These are phyloP conservation scores for Cheilinus undulatus DNA, from an alignment of 2,113 vertebrate species.

Conservation along the genomic window DNA sequence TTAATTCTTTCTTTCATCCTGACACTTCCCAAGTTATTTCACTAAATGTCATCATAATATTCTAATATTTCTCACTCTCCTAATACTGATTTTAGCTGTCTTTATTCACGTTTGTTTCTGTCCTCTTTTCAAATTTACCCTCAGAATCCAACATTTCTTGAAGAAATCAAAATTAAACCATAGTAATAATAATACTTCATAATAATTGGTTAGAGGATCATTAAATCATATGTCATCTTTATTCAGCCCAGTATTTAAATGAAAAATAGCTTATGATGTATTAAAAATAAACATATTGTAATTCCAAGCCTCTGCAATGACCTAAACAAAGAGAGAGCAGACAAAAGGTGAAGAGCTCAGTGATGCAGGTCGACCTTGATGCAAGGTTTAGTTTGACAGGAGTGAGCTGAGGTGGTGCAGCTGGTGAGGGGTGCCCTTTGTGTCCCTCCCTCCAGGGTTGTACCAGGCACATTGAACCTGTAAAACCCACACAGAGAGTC, in stretches of 20 bases:
- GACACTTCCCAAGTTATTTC: conserved; percentile 58
- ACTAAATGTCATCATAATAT: conserved; percentile 52
- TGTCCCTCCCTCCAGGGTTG: conserved; percentile 43
- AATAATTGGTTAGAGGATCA: no score
- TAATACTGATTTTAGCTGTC: conserved; percentile 18
- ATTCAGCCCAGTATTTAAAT: no score
- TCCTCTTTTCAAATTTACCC: conserved; percentile 1
- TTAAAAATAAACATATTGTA: not conserved
- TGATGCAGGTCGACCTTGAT: conserved; percentile 11
- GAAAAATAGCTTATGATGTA: not conserved
- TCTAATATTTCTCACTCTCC: conserved; percentile 17
- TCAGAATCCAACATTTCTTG: not conserved
- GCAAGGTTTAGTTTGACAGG: conserved; percentile 30
- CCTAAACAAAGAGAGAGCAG: conserved; percentile 1
- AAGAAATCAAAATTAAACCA: no score
- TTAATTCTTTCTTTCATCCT: conserved; percentile 30
- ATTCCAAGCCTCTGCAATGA: conserved; percentile 15
- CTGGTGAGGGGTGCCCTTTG: conserved; percentile 36
- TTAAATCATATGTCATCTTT: no score
- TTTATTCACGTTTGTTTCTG: conserved; percentile 13
- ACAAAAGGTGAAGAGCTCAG: conserved; percentile 24
- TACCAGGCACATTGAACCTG: conserved; percentile 7
- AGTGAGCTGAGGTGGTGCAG: conserved; percentile 35
- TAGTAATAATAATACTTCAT: no score
- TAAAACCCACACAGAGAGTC: no score